Evolutionary conservation across 2,113 vertebrate species (phyloP).

Genomic region (Synodontis membranacea): DNA sequence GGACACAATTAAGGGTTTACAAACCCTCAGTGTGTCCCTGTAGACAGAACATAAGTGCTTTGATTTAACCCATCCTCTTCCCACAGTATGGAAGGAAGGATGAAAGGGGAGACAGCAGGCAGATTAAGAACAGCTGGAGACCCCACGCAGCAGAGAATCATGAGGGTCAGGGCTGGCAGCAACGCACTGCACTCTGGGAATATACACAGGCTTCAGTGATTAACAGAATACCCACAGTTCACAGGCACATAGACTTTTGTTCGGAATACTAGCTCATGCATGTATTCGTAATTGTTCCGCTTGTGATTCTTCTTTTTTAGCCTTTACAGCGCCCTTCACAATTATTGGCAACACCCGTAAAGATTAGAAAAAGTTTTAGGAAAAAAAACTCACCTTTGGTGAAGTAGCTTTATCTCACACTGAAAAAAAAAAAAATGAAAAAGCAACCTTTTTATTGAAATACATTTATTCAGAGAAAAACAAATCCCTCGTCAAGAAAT

Average conservation of each 20-base stretch:
- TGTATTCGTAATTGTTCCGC: neutral
- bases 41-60: conserved; percentile 47
- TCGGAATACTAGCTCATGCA: neutral
- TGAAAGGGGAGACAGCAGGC: conserved; percentile 33
- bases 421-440: too few relatives aligned
- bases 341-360: too few relatives aligned
- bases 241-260: neutral
- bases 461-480: too few relatives aligned
- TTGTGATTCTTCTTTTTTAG: neutral
- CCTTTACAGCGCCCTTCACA: too few relatives aligned
- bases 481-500: too few relatives aligned
- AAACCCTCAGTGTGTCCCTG: conserved; percentile 48
- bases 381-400: too few relatives aligned
- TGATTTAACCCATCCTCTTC: conserved; percentile 56
- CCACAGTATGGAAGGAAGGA: conserved; percentile 38
- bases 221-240: conserved; percentile 15
- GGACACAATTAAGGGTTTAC: conserved; percentile 49
- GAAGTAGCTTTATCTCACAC: too few relatives aligned
- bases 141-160: conserved; percentile 50
- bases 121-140: conserved; percentile 55
- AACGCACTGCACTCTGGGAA: conserved; percentile 49
- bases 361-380: too few relatives aligned
- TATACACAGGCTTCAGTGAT: conserved; percentile 29
- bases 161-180: conserved; percentile 32
- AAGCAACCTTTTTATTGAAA: too few relatives aligned